Conservation (phyloP, 2,113 vertebrate genomes). For the Chitala chitala region DNA sequence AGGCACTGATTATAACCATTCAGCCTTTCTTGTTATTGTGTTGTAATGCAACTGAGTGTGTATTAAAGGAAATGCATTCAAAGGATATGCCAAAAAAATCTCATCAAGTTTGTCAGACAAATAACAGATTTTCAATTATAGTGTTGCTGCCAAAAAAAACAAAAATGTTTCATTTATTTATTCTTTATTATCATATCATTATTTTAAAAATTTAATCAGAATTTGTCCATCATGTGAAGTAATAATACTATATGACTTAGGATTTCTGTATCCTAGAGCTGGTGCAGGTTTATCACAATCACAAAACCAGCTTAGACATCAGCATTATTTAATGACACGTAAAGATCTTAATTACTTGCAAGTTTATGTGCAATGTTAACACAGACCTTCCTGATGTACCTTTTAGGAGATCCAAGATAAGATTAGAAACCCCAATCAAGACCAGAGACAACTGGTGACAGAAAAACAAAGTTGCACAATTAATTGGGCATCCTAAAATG, state of each 20-base stretch:
- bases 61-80: background rate
- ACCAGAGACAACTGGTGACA: no score
- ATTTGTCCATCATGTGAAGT: background rate
- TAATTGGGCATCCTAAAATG: no score
- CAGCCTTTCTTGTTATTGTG: background rate
- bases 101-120: background rate
- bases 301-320: no score
- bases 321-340: no score
- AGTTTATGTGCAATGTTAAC: no score
- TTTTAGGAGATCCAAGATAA: background rate
- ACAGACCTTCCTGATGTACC: no score
- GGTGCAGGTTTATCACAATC: no score
- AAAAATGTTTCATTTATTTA: background rate
- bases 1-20: background rate
- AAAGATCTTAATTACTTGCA: no score
- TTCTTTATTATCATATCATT: background rate
- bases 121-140: background rate
- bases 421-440: background rate
- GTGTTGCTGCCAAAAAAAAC: background rate
- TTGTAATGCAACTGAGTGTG: background rate
- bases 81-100: background rate
- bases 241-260: background rate
- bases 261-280: background rate
- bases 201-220: constrained; percentile 10
- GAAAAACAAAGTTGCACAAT: no score